phyloP scores from a whole-genome alignment of 2,888 invertebrate genomes.

The Quadriops clusia region DNA sequence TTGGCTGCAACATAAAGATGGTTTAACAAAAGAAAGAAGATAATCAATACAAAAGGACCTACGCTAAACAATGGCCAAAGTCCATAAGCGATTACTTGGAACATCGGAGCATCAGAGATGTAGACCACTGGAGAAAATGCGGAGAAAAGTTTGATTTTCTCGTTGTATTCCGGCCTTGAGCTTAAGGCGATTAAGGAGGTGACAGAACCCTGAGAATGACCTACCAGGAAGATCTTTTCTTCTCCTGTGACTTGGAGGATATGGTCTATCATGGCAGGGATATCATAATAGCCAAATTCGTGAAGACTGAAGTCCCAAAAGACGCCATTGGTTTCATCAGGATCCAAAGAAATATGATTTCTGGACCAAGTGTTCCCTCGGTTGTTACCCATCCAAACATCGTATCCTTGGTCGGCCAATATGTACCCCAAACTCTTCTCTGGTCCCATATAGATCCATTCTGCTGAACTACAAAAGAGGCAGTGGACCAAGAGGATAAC shows the following conservation, averaged over 20 bases:
- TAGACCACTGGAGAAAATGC: background rate
- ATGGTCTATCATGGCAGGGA: slow-evolving; percentile 3
- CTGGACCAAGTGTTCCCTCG: slow-evolving; percentile 46
- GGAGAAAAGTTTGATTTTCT: slow-evolving; percentile 4
- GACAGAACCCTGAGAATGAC: slow-evolving; percentile 4
- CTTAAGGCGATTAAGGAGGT: background rate
- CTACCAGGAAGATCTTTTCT: slow-evolving; percentile 1
- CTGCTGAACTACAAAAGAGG: slow-evolving; percentile 56
- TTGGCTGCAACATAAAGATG: too few relatives aligned
- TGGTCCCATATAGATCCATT: slow-evolving; percentile 58
- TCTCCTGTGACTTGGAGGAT: background rate
- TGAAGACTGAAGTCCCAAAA: too few relatives aligned
- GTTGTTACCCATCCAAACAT: slow-evolving; percentile 49
- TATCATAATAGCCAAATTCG: slow-evolving; percentile 5
- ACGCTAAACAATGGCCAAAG: slow-evolving; percentile 1
- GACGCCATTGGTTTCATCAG: too few relatives aligned
- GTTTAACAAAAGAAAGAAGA: too few relatives aligned
- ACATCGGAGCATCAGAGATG: too few relatives aligned
- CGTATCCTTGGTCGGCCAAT: slow-evolving; percentile 38
- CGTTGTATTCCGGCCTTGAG: slow-evolving; percentile 5
- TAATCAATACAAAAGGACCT: slow-evolving; percentile 1
- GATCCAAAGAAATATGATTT: slow-evolving; percentile 35
- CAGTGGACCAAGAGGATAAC: slow-evolving; percentile 67
- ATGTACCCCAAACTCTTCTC: slow-evolving; percentile 40
- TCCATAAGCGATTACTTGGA: too few relatives aligned